phyloP scores from a whole-genome alignment of 1,140 invertebrate species.

The Orius insidiosus region DNA sequence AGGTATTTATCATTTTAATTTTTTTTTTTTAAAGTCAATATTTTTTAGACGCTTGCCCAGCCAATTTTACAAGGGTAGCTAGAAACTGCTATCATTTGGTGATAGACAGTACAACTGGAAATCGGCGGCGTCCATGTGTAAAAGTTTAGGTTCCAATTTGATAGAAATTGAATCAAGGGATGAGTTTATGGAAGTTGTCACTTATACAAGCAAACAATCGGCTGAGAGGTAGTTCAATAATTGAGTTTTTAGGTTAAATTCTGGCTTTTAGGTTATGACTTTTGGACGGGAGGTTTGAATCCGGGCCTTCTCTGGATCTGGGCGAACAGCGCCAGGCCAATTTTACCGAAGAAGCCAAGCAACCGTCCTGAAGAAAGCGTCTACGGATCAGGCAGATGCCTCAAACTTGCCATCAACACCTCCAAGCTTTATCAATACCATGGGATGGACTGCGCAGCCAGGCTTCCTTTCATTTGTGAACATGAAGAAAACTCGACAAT shows the following conservation, averaged over 20 bases:
- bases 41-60: constrained; percentile 41
- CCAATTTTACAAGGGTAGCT: constrained; percentile 51
- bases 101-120: constrained; percentile 55
- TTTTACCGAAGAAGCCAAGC: constrained; percentile 32
- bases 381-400: constrained; percentile 35
- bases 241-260: too few species aligned
- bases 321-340: constrained; percentile 56
- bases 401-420: constrained; percentile 41
- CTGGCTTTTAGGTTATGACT: constrained; percentile 42
- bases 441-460: constrained; percentile 48
- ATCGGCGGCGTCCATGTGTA: constrained; percentile 51
- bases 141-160: constrained; percentile 41
- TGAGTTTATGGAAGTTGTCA: constrained; percentile 46
- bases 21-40: constrained; percentile 1
- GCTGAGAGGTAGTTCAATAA: constrained; percentile 28
- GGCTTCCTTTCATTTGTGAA: constrained; percentile 51
- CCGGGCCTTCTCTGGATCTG: constrained; percentile 71
- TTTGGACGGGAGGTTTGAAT: constrained; percentile 66
- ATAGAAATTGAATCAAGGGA: constrained; percentile 39
- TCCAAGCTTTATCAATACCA: constrained; percentile 44
- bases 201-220: constrained; percentile 39
- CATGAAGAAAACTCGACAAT: constrained; percentile 43
- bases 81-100: constrained; percentile 45
- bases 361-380: constrained; percentile 26
- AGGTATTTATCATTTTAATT: constrained; percentile 14